Conservation (phyloP, 2,888 invertebrate genomes). For the Aelia acuminata region DNA sequence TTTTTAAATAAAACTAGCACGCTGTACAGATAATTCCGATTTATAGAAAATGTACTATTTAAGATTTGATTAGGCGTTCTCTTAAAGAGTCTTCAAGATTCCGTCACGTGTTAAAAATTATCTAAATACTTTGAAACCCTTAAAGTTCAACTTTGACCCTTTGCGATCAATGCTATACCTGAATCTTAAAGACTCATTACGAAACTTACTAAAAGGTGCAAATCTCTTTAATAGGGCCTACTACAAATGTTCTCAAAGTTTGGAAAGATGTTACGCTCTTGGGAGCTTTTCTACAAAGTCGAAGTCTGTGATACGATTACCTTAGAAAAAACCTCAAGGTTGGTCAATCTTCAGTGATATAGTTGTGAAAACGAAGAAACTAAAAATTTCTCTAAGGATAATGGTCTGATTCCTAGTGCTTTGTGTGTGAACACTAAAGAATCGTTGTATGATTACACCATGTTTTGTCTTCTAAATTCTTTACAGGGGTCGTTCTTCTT, state of each 20-base stretch:
- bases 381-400: too few relatives aligned
- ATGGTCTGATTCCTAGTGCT: too few relatives aligned
- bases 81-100: not conserved
- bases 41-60: not conserved
- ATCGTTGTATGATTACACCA: too few relatives aligned
- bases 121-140: not conserved
- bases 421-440: too few relatives aligned
- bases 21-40: too few relatives aligned
- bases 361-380: too few relatives aligned
- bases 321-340: not conserved
- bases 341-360: not conserved
- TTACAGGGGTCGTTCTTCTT: too few relatives aligned
- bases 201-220: not conserved
- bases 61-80: not conserved
- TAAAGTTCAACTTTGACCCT: not conserved
- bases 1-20: not conserved
- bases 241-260: not conserved
- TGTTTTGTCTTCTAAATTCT: too few relatives aligned
- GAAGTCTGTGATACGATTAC: not conserved
- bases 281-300: not conserved
- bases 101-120: not conserved
- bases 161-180: not conserved
- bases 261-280: not conserved
- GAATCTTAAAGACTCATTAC: constrained; percentile 7
- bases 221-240: not conserved